These are phyloP conservation scores for Hirtodrosophila trivittata DNA, from an alignment of 2,888 invertebrate genomes.

Conservation along the genomic window DNA sequence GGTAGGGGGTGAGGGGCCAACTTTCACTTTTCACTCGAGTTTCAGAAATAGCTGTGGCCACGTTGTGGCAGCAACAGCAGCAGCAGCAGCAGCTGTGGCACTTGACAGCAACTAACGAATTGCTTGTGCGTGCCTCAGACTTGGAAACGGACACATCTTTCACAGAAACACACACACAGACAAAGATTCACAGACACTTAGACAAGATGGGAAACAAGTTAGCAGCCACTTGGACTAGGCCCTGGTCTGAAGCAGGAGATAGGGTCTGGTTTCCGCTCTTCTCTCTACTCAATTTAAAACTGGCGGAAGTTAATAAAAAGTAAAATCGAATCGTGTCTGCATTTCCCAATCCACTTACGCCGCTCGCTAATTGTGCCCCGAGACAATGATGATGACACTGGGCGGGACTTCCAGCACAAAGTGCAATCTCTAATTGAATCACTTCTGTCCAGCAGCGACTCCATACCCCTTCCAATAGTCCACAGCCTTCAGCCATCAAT, in stretches of 20 bases:
- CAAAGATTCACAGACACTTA: constrained; percentile 5
- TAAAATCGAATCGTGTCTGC: constrained; percentile 31
- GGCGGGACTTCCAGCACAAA: constrained; percentile 35
- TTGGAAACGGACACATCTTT: constrained; percentile 1
- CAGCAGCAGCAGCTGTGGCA: constrained; percentile 35
- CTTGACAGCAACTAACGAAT: constrained; percentile 57
- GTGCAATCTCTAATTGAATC: constrained; percentile 54
- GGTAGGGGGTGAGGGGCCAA: constrained; percentile 30
- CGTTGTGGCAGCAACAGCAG: constrained; percentile 29
- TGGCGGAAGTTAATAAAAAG: constrained; percentile 33
- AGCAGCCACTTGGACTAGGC: constrained; percentile 37
- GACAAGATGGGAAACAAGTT: constrained; percentile 31
- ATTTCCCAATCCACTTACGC: constrained; percentile 43
- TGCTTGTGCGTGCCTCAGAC: constrained; percentile 57
- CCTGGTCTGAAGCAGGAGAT: constrained; percentile 17
- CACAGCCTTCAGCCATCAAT: constrained; percentile 14
- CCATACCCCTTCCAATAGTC: background rate
- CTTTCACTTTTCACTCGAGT: constrained; percentile 60
- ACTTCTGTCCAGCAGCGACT: constrained; percentile 13
- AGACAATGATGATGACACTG: constrained; percentile 5
- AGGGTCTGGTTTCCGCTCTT: constrained; percentile 26
- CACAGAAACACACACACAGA: constrained; percentile 11
- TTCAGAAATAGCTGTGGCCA: constrained; percentile 52
- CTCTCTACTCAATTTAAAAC: constrained; percentile 35
- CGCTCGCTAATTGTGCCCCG: constrained; percentile 31